phyloP scores from a whole-genome alignment of 2,797 vertebrate genomes.

The Falco concolor region DNA sequence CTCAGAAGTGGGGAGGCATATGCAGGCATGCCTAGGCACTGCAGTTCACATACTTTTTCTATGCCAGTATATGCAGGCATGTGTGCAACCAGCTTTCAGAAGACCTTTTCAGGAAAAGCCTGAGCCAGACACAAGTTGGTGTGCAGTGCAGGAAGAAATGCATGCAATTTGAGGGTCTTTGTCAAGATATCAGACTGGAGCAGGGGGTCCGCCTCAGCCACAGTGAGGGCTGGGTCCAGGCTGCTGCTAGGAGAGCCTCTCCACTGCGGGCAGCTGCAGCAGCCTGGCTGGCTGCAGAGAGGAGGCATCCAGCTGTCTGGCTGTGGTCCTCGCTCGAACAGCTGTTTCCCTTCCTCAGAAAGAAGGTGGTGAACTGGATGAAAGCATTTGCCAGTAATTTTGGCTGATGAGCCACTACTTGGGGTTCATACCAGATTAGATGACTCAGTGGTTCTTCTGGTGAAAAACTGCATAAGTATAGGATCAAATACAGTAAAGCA shows the following conservation, averaged over 20 bases:
- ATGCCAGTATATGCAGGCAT: fast-evolving
- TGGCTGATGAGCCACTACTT: conserved; percentile 30
- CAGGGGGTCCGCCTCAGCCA: neutral
- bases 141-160: neutral
- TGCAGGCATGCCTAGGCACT: neutral
- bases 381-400: conserved; percentile 26
- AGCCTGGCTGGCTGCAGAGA: neutral
- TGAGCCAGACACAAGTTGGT: neutral
- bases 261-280: neutral
- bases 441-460: conserved; percentile 52
- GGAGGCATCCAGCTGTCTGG: conserved; percentile 55
- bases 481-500: neutral
- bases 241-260: neutral
- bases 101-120: neutral
- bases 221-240: fast-evolving
- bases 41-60: neutral
- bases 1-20: neutral
- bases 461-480: neutral
- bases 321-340: conserved; percentile 34
- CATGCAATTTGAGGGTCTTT: neutral
- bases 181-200: neutral
- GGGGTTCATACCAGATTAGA: conserved; percentile 37
- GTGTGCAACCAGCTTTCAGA: fast-evolving
- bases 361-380: conserved; percentile 59
- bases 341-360: conserved; percentile 58